Evolutionary conservation across 1,140 invertebrate species (phyloP), one percentile per base, ranked within the genome.

Genomic region (Portunus trituberculatus): DNA sequence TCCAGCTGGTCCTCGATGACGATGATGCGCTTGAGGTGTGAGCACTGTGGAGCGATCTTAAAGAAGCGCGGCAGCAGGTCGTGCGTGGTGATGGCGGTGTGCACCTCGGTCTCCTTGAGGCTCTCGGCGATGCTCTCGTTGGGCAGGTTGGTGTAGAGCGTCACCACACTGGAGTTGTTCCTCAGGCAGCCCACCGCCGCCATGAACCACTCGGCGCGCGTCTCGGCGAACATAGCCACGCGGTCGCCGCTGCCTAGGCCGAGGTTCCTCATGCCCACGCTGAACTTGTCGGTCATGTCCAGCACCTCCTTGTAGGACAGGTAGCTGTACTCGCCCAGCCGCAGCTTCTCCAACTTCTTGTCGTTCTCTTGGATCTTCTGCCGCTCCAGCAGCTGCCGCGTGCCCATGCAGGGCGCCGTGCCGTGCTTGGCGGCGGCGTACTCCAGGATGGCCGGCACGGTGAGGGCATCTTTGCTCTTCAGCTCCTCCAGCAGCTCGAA

Each of bases 171-270:
- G 86, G 95, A 28, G 4, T 87, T 95, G 87, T 94, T 94, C 14
- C 96, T 97, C 76, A 97, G 97, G 92, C 97, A 97, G 16, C 97
- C 97, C 91, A 97, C 96, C 1, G 97, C 97, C n/a, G 97, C 96
- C n/a, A 97, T 97, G 96, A 97, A 97, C 97, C 97, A 97, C 95
- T 97, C 97, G 16, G 97, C 96, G 84, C 97, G 96, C 7, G 97
- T 97, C 94, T 97, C 97, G 14, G 97, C 96, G 96, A 97, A 97
- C 29, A 97, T 97, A 12, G 97, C 96, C 14, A 97, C 96, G 48
- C 97, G 97, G 82, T 96, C 96, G 28, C 96, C 96, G 0, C 97
- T 96, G 94, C 96, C 96, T 92, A 97, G 96, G 25, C 97, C 97
- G 32, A 97, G 93, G 32, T 52, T 88, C 16, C 82, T 28, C 16